Evolutionary conservation across 2,797 vertebrate genomes (phyloP), one percentile per base, ranked within the genome.

Genomic region (Hypotaenidia philippensis): DNA sequence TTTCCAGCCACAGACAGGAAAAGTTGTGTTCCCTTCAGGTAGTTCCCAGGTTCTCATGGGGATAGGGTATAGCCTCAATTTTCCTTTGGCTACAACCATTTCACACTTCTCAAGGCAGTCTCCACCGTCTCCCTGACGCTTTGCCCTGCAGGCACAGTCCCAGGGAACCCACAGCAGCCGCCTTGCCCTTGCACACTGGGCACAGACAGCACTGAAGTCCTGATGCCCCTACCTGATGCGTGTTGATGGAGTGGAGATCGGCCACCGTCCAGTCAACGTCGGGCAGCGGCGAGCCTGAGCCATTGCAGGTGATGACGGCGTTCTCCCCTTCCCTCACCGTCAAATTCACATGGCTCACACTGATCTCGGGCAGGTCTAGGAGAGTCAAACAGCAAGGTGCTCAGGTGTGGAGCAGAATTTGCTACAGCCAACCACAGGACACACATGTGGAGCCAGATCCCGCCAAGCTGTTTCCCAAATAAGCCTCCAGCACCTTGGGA

Each of bases 231-330:
- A 99, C 99, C 99, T 99, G 98, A 97, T 99, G 99, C 12, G 99
- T 99, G 97, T 99, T 99, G 98, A 99, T 99, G 92, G 99, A 99
- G 96, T 99, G 99, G 55, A 99, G 98, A 22, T 98, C 98, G 0
- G 98, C 97, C 87, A 99, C 99, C 5, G 98, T 99, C 99, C 99
- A 99, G 98, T 99, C 99, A 60, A 99, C 99, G 3, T 99, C 99
- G 0, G 99, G 99, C 96, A 99, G 95, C 0, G 99, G 99, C 0
- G 99, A 98, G 29, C 99, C 99, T 0, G 99, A 99, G 85, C 99
- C 99, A 0, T 99, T 99, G 96, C 99, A 99, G 94, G 99, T 99
- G 95, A 99, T 98, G 11, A 99, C 99, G 3, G 99, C 98, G 1
- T 99, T 99, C 96, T 99, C 99, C 3, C 99, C 99, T 93, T 99